Base-by-base conservation (phyloP, 2,888 invertebrate species). In the Crioceris asparagi region DNA sequence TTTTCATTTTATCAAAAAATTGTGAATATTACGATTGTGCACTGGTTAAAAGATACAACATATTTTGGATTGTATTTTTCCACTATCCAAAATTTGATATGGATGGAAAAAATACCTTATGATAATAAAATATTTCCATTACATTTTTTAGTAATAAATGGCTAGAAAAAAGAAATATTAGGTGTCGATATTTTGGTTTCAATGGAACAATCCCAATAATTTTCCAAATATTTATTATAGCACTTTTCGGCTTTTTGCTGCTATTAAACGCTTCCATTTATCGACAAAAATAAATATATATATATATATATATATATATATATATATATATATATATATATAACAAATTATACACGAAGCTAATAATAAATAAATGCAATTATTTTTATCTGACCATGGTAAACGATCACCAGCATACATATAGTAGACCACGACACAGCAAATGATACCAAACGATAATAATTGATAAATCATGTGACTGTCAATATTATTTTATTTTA, bases 361-460 rank as follows among this genome's bases (percentile, higher is more conserved):
- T 27, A 27, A 27, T 27, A 27, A 27, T 27, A 27, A 27, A 27
- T 27, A 27, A 27, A 27, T 27, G 6, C 27, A 27, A 27, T 27
- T 27, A 27, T 27, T 6, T 27, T 27, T 27, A 27, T 27, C 27
- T n/a, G n/a, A 15, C 11, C 15, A 5, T 27, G 14, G 27, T 15
- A 27, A 27, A 27, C 27, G 15, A 27, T 27, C 27, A 14, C 14
- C 27, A 27, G n/a, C n/a, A n/a, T n/a, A n/a, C n/a, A n/a, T n/a
- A n/a, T n/a, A n/a, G n/a, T 27, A 27, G 15, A 27, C 12, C 15
- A 15, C 15, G 27, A 15, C 14, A 14, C 12, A 12, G 12, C 12
- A 27, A 6, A 27, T 27, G 27, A 27, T 27, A 27, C 3, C 27
- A 12, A 6, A 15, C 27, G 27, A 27, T 27, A 27, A 27, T 27